Conservation (phyloP, 2,113 vertebrate species). For the Psittacara wagleri region DNA sequence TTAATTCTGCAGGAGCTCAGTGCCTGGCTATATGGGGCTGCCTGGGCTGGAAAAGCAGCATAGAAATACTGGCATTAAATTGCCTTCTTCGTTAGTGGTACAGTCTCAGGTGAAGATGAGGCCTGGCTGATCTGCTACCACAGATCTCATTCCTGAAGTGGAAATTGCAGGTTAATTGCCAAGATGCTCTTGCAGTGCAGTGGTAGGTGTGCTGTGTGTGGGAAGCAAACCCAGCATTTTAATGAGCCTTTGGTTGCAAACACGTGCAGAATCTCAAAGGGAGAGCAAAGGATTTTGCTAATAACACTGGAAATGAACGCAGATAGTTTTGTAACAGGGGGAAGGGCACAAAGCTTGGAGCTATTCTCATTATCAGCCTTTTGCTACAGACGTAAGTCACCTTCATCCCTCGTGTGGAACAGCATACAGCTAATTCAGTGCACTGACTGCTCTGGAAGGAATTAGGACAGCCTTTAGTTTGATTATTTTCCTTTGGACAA, state of each 20-base stretch:
- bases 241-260: not conserved
- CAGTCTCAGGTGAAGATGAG: not conserved
- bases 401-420: not conserved
- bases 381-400: not conserved
- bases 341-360: not conserved
- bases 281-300: not conserved
- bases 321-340: fast-evolving
- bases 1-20: not conserved
- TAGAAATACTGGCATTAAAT: not conserved
- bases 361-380: fast-evolving
- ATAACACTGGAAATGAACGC: not conserved
- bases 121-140: not conserved
- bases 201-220: fast-evolving
- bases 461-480: not conserved
- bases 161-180: not conserved
- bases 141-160: not conserved
- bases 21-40: not conserved
- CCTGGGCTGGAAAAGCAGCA: not conserved
- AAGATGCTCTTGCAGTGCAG: not conserved
- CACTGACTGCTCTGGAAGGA: not conserved
- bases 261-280: not conserved
- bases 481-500: not conserved
- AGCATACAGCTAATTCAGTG: not conserved
- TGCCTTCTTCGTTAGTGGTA: not conserved
- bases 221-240: not conserved